phyloP scores from a whole-genome alignment of 2,888 invertebrate genomes.

The Harpalus rufipes region DNA sequence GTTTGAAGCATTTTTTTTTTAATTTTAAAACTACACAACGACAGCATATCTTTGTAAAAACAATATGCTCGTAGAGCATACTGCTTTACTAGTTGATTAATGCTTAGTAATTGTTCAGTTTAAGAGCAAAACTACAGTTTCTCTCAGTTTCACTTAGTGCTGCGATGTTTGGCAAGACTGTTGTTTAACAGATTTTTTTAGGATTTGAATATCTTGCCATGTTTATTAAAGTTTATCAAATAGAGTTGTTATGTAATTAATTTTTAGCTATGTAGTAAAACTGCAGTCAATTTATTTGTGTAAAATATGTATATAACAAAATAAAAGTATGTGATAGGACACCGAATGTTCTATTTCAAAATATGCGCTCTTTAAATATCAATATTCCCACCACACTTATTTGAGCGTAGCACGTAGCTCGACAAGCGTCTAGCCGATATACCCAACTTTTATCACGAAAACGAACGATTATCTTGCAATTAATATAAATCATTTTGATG shows the following conservation, averaged over 20 bases:
- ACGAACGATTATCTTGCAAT: no score
- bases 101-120: slow-evolving; percentile 60
- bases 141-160: slow-evolving; percentile 58
- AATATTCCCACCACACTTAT: background rate
- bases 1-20: slow-evolving; percentile 51
- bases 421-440: no score
- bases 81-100: slow-evolving; percentile 57
- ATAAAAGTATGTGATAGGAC: slow-evolving; percentile 62
- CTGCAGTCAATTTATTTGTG: slow-evolving; percentile 65
- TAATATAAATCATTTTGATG: no score
- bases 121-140: slow-evolving; percentile 53
- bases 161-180: slow-evolving; percentile 63
- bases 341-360: slow-evolving; percentile 41
- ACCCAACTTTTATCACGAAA: no score
- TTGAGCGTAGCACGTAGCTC: background rate
- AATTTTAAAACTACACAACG: slow-evolving; percentile 63
- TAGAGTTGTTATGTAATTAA: slow-evolving; percentile 63
- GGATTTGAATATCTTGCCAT: slow-evolving; percentile 59
- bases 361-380: slow-evolving; percentile 15
- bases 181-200: slow-evolving; percentile 58
- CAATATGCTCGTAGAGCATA: slow-evolving; percentile 48
- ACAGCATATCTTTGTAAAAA: slow-evolving; percentile 63
- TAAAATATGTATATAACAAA: slow-evolving; percentile 65
- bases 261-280: slow-evolving; percentile 63
- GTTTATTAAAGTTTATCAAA: slow-evolving; percentile 61